Conservation (phyloP, 2,113 vertebrate genomes). For the Pangasianodon gigas region DNA sequence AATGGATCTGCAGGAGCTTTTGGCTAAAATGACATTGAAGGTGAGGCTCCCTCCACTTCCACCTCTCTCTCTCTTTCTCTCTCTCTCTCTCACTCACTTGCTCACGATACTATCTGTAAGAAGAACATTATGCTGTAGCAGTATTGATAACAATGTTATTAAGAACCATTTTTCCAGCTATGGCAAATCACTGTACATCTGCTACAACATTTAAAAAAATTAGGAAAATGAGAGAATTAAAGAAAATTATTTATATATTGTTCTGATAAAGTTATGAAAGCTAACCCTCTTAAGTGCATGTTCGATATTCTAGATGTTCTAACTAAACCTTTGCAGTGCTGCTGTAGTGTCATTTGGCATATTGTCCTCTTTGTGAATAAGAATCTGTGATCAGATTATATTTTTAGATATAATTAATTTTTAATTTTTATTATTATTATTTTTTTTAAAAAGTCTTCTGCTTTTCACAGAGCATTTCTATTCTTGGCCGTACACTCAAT, state of each 20-base stretch:
- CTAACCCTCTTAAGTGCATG: too few species aligned
- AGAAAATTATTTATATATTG: too few species aligned
- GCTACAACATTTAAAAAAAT: background rate
- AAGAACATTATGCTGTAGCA: background rate
- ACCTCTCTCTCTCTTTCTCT: background rate
- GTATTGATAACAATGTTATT: background rate
- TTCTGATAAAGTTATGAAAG: too few species aligned
- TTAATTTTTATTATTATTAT: background rate
- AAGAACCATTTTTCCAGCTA: background rate
- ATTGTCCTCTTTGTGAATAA: background rate
- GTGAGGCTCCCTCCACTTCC: conserved; percentile 65
- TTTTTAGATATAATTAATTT: background rate
- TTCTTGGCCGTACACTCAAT: background rate
- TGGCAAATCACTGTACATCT: background rate
- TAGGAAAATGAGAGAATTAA: too few species aligned
- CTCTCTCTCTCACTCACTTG: background rate
- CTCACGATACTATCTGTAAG: background rate
- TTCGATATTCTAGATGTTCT: too few species aligned
- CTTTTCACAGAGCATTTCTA: background rate
- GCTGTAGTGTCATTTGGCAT: background rate
- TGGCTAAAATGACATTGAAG: conserved; percentile 98
- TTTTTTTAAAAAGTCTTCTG: background rate
- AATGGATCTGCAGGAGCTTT: conserved; percentile 97
- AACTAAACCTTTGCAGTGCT: too few species aligned
- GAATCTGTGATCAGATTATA: background rate